Percentiles rank a stretch among this genome's conserved stretches.
Evolutionary conservation across 2,113 vertebrate genomes (phyloP).

Genomic region (Gila orcuttii): DNA sequence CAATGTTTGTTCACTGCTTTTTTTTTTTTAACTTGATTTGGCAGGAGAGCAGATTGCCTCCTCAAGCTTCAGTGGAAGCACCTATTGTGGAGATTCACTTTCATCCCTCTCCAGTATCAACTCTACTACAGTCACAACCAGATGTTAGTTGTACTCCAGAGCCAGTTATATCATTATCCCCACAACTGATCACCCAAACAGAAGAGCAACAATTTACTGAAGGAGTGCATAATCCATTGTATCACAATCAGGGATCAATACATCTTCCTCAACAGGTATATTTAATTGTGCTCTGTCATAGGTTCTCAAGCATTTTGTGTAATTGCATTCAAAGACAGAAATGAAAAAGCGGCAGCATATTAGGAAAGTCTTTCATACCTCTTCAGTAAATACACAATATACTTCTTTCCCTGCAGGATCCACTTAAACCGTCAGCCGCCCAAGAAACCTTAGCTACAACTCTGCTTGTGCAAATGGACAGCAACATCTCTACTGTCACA

Average conservation of each 20-base stretch:
- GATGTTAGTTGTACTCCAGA: constrained; percentile 57
- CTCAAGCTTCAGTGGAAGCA: constrained; percentile 60
- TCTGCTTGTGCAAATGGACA: constrained; percentile 63
- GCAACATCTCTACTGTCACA: constrained; percentile 61
- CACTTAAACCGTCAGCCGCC: constrained; percentile 63
- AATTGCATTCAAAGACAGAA: background rate
- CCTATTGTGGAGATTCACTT: constrained; percentile 49
- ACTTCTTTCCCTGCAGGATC: constrained; percentile 63
- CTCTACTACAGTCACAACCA: constrained; percentile 65
- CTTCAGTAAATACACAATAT: background rate
- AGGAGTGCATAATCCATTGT: constrained; percentile 60
- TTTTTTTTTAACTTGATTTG: background rate
- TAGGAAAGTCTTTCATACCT: background rate
- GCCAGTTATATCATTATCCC: constrained; percentile 59
- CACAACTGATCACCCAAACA: constrained; percentile 65
- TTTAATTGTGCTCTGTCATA: background rate
- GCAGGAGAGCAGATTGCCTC: constrained; percentile 64
- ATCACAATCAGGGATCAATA: constrained; percentile 71
- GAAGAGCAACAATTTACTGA: constrained; percentile 65
- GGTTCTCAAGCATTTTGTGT: background rate
- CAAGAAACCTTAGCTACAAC: constrained; percentile 61
- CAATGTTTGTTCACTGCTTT: background rate
- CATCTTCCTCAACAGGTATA: constrained; percentile 73
- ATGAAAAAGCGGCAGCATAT: too few species aligned
- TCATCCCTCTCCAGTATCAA: constrained; percentile 65